These are phyloP conservation scores for Caenorhabditis sp. DNA, from an alignment of 2,888 invertebrate species.

Conservation along the genomic window DNA sequence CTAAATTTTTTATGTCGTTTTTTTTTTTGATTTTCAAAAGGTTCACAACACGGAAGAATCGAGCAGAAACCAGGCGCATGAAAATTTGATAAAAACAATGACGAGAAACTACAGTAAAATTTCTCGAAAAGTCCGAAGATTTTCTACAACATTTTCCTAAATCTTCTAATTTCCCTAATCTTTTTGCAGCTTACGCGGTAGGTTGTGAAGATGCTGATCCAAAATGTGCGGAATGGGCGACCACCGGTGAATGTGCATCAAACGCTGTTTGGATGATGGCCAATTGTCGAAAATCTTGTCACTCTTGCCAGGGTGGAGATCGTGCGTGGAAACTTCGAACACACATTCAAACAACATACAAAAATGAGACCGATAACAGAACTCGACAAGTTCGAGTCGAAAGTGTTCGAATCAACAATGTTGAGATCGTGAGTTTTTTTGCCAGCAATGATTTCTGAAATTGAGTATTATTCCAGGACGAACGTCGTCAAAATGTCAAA, in stretches of 20 bases:
- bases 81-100: too few relatives aligned
- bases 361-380: conserved; percentile 55
- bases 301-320: conserved; percentile 70
- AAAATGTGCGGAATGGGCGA: conserved; percentile 70
- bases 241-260: conserved; percentile 69
- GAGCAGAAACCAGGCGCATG: too few relatives aligned
- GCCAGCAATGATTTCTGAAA: background rate
- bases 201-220: conserved; percentile 69
- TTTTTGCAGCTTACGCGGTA: conserved; percentile 8
- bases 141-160: too few relatives aligned
- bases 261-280: conserved; percentile 72
- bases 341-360: conserved; percentile 63
- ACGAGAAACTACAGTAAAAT: too few relatives aligned
- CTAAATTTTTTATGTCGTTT: too few relatives aligned
- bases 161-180: too few relatives aligned
- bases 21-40: background rate
- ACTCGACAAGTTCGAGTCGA: conserved; percentile 62
- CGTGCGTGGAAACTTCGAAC: conserved; percentile 68
- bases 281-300: conserved; percentile 70
- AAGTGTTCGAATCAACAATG: conserved; percentile 66
- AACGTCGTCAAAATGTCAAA: conserved; percentile 63
- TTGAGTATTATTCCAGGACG: conserved; percentile 57
- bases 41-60: too few relatives aligned
- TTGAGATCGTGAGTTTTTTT: conserved; percentile 59
- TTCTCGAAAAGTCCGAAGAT: too few relatives aligned